Evolutionary conservation across 2,113 vertebrate genomes (phyloP).

Genomic region (Ranitomeya imitator): DNA sequence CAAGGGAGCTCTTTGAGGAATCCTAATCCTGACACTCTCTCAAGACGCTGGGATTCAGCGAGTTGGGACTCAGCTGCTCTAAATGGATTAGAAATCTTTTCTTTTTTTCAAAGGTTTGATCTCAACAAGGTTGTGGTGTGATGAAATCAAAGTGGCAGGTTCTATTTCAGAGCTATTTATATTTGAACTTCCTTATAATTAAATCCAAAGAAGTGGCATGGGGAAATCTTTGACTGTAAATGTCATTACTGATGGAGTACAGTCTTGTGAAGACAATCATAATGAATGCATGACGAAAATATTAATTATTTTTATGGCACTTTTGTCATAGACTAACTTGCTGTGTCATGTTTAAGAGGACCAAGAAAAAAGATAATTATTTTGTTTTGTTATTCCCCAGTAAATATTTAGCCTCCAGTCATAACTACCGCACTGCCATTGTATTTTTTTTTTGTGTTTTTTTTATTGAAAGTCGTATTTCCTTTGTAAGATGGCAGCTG

Average conservation of each 20-base stretch:
- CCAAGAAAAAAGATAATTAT: background rate
- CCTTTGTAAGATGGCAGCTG: background rate
- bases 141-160: slow-evolving; percentile 99
- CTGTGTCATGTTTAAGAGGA: slow-evolving; percentile 25
- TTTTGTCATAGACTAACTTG: slow-evolving; percentile 13
- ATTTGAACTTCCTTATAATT: slow-evolving; percentile 80
- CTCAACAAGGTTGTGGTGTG: slow-evolving; percentile 90
- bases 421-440: background rate
- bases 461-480: background rate
- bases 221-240: slow-evolving; percentile 52
- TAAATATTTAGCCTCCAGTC: background rate
- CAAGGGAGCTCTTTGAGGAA: slow-evolving; percentile 73
- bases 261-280: slow-evolving; percentile 19
- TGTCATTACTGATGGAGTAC: background rate
- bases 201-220: slow-evolving; percentile 63
- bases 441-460: background rate
- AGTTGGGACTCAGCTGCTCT: slow-evolving; percentile 81
- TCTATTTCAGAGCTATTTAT: slow-evolving; percentile 82
- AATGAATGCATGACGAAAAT: slow-evolving; percentile 15
- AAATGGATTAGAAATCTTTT: slow-evolving; percentile 94
- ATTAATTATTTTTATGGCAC: slow-evolving; percentile 21
- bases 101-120: slow-evolving; percentile 98
- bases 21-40: slow-evolving; percentile 83
- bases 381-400: background rate
- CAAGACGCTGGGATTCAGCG: slow-evolving; percentile 70